A percentile compares a stretch with the other conserved stretches of the same genome.
These are phyloP conservation scores for Poeciliopsis infans DNA, from an alignment of 2,797 vertebrate species.

Conservation along the genomic window DNA sequence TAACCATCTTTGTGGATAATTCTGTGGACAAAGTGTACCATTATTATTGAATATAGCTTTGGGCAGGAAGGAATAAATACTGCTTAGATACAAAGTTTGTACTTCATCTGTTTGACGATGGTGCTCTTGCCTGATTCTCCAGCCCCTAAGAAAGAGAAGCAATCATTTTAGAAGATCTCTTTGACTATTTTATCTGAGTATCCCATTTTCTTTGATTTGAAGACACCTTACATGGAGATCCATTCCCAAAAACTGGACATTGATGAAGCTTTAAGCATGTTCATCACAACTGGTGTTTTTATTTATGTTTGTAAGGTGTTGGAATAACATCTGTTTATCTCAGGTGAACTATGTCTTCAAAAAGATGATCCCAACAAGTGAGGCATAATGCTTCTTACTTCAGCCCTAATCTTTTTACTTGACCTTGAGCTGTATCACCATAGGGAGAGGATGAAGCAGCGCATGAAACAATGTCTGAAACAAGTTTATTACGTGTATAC, in stretches of 20 bases:
- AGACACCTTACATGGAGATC: neutral
- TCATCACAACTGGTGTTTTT: neutral
- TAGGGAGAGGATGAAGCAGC: slow-evolving; percentile 11
- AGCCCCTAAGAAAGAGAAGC: slow-evolving; percentile 83
- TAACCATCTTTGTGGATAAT: slow-evolving; percentile 99
- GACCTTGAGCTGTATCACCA: slow-evolving; percentile 69
- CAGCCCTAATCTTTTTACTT: slow-evolving; percentile 65
- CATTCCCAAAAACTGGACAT: neutral
- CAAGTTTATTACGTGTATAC: neutral
- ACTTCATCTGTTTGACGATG: slow-evolving; percentile 99
- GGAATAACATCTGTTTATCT: slow-evolving; percentile 13
- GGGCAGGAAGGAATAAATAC: neutral
- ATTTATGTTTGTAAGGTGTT: neutral
- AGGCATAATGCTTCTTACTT: slow-evolving; percentile 64
- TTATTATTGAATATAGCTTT: neutral
- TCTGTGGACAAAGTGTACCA: slow-evolving; percentile 69
- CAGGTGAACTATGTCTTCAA: slow-evolving; percentile 22
- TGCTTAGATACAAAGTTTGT: slow-evolving; percentile 61
- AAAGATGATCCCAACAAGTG: slow-evolving; percentile 44
- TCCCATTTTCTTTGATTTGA: neutral
- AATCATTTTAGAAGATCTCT: neutral
- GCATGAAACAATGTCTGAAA: slow-evolving; percentile 11
- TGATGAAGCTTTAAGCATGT: neutral
- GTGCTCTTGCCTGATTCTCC: slow-evolving; percentile 99
- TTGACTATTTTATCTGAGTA: neutral